Evolutionary conservation across 1,140 invertebrate genomes (phyloP), one percentile per base, ranked within the genome.

Genomic region (Drosophila teissieri): DNA sequence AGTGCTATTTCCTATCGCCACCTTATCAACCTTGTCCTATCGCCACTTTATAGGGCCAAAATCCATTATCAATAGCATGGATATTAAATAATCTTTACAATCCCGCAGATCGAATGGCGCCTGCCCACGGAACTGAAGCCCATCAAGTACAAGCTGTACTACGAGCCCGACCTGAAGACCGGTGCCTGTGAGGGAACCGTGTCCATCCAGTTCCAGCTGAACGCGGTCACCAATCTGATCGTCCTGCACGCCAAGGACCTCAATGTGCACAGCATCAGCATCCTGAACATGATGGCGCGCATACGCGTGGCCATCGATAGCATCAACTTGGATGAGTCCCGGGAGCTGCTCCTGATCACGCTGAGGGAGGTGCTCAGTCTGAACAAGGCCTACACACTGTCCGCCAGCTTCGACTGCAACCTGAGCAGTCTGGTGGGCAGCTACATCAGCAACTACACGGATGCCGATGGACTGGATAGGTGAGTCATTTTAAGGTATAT

Each of bases 71-170:
- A 45, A 52, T 36, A 3, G 11, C 24, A 31, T 82, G 79, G 80
- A 79, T 82, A 79, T 51, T 65, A 42, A 67, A 24, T 58, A 54
- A 73, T 64, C 68, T 86, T 84, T 77, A 67, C 19, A 49, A 84
- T 53, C 37, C n/a, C 48, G 11, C 68, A 91, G 91, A 81, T 92
- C 70, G 53, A 79, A 40, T 94, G 94, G 78, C 93, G 96, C 42
- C 93, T 99, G 49, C 95, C 96, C 0, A 88, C 90, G 5, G 93
- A 95, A 60, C 93, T 97, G 0, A 91, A 92, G 11, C 97, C 97
- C 0, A 69, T 94, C 2, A 94, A 95, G 78, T 98, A 98, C 91
- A 95, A 96, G 54, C 82, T 98, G 0, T 94, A 93, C 11, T 92
- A 98, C 11, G 92, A 95, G 76, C 97, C 97, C 0, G 93, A 97